Base-by-base conservation (phyloP, 2,797 vertebrate genomes). In the Synanceia verrucosa region DNA sequence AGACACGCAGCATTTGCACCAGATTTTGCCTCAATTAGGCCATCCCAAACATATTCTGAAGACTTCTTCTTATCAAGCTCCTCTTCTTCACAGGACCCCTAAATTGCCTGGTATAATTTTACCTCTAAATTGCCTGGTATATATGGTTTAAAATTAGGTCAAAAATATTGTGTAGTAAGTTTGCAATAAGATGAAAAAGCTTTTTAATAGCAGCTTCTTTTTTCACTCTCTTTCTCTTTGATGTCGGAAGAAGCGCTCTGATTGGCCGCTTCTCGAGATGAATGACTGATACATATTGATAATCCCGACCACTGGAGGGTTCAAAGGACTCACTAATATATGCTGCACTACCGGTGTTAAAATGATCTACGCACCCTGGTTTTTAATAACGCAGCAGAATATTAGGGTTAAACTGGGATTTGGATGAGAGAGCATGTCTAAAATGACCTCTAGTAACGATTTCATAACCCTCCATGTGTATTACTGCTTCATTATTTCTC, bases 351-450 rank as follows among this genome's bases (percentile, higher is more conserved):
- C 81, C 79, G 60, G 68, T 31, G 33, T 72, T 62, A 66, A 39
- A 48, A 66, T 61, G 47, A 84, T 84, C 71, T 63, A 36, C 66
- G 78, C 57, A 72, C 46, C 61, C 44, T 5, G 8, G 33, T 64
- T 80, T 85, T 80, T 82, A 81, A 77, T 78, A 81, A 74, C 50
- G 1, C 73, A 4, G 21, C 5, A 33, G 72, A 64, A 62, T 86
- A 90, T 89, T 87, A 69, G 81, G 89, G 88, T 89, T 88, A 89
- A 89, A 89, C 84, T 76, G 73, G 86, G 84, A 85, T 90, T 88
- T 86, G 76, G 51, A 58, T n/a, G 34, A 56, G 52, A 58, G 29
- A 2, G 26, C 1, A 7, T 69, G 23, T 33, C 14, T n/a, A n/a
- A n/a, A 55, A 46, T 16, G 33, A 47, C 48, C 28, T 63, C 36